Percentiles rank a stretch among this genome's conserved stretches.
Evolutionary conservation across 2,888 invertebrate species (phyloP).

Genomic region (Junonia oenone): DNA sequence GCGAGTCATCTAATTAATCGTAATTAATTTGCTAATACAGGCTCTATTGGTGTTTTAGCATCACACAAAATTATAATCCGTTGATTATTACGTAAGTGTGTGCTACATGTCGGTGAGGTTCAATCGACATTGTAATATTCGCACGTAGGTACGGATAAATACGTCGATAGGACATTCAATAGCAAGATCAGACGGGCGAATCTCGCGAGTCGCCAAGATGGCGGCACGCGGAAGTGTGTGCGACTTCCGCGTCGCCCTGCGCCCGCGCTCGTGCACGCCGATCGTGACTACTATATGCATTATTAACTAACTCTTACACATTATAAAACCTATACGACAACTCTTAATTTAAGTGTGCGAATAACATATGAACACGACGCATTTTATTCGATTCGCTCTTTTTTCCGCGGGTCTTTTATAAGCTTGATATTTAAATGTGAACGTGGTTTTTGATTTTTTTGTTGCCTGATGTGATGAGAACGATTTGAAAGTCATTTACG

Average conservation of each 20-base stretch:
- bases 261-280: slow-evolving; percentile 50
- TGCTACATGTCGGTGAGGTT: not conserved
- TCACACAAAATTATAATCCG: no score
- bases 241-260: slow-evolving; percentile 66
- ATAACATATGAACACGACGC: not conserved
- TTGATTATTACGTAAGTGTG: not conserved
- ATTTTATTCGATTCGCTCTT: not conserved
- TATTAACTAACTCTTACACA: slow-evolving; percentile 51
- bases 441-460: slow-evolving; percentile 9
- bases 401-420: slow-evolving; percentile 4
- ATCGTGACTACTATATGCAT: slow-evolving; percentile 66
- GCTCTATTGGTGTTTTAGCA: no score
- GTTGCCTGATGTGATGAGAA: not conserved
- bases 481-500: not conserved
- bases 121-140: slow-evolving; percentile 14
- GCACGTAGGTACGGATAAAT: slow-evolving; percentile 27
- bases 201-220: slow-evolving; percentile 70
- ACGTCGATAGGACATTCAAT: slow-evolving; percentile 35
- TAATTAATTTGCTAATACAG: no score
- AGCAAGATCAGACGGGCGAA: slow-evolving; percentile 45
- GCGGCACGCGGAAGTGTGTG: slow-evolving; percentile 75
- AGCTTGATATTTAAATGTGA: no score
- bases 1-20: no score
- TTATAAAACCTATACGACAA: slow-evolving; percentile 43
- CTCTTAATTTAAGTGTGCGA: slow-evolving; percentile 20